These are phyloP conservation scores for Emydoidea blandingii DNA, from an alignment of 2,797 vertebrate genomes.

Conservation along the genomic window DNA sequence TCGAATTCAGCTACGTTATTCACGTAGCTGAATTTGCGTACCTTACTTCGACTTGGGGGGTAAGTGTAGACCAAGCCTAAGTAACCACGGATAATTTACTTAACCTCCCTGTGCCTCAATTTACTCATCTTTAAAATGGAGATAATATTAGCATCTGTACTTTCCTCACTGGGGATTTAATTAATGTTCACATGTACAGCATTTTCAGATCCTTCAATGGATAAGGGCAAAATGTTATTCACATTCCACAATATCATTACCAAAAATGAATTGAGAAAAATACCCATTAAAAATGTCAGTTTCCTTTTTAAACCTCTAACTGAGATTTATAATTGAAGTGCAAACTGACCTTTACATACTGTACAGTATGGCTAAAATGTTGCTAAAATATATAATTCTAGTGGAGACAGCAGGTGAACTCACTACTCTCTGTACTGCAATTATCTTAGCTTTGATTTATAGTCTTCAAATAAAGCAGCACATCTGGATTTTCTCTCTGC, in stretches of 20 bases:
- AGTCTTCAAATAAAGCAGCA: constrained; percentile 51
- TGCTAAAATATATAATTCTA: constrained; percentile 51
- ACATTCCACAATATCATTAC: constrained; percentile 50
- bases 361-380: background rate
- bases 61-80: too few species aligned
- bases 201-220: constrained; percentile 41
- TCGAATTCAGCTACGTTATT: too few species aligned
- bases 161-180: background rate
- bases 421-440: constrained; percentile 54
- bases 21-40: too few species aligned
- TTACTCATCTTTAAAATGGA: constrained; percentile 15
- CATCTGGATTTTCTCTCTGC: constrained; percentile 43
- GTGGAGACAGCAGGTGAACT: constrained; percentile 55
- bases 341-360: constrained; percentile 74
- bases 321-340: constrained; percentile 63
- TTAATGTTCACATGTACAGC: constrained; percentile 51
- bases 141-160: background rate
- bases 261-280: constrained; percentile 10
- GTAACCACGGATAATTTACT: constrained; percentile 20
- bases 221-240: constrained; percentile 60
- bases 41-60: too few species aligned
- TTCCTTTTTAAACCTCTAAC: constrained; percentile 56
- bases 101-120: background rate
- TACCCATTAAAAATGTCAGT: background rate
- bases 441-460: constrained; percentile 42